Conservation (phyloP, 1,140 invertebrate species). For the Papilio xuthus region DNA sequence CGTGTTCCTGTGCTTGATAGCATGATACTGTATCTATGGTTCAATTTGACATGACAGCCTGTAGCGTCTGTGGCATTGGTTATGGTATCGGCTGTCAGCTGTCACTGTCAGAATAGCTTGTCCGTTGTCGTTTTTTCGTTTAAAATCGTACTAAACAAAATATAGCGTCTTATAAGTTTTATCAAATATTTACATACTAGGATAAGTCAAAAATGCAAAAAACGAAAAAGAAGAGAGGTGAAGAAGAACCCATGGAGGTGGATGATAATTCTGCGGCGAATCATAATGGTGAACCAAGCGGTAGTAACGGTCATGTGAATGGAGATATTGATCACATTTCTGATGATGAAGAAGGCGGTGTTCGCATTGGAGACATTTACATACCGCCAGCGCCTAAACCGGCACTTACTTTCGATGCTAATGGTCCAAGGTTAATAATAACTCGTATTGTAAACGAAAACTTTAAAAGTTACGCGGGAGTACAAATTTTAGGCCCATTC, state of each 20-base stretch:
- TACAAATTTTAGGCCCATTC: constrained; percentile 90
- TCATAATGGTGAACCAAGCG: constrained; percentile 46
- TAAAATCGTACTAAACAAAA: constrained; percentile 2
- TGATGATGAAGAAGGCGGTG: constrained; percentile 85
- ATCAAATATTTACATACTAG: neutral
- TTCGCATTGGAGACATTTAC: constrained; percentile 90
- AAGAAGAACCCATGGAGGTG: constrained; percentile 70
- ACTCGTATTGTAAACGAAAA: constrained; percentile 95
- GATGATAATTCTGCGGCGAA: constrained; percentile 51
- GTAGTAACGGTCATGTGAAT: constrained; percentile 49
- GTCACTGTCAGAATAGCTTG: neutral
- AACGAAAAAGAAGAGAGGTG: constrained; percentile 57
- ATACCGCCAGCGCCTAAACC: constrained; percentile 92
- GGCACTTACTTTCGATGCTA: constrained; percentile 85
- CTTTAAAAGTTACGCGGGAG: constrained; percentile 98
- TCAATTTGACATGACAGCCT: too few species aligned
- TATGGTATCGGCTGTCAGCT: neutral
- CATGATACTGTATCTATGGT: too few species aligned
- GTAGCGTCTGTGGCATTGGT: neutral
- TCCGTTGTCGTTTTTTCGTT: constrained; percentile 1
- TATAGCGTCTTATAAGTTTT: neutral
- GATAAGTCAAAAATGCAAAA: constrained; percentile 55
- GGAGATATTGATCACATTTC: constrained; percentile 76
- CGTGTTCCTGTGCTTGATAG: too few species aligned
- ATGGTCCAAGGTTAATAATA: constrained; percentile 93